A percentile compares a stretch with the other conserved stretches of the same genome.
Conservation (phyloP, 2,113 vertebrate species). For the Thunnus thynnus region DNA sequence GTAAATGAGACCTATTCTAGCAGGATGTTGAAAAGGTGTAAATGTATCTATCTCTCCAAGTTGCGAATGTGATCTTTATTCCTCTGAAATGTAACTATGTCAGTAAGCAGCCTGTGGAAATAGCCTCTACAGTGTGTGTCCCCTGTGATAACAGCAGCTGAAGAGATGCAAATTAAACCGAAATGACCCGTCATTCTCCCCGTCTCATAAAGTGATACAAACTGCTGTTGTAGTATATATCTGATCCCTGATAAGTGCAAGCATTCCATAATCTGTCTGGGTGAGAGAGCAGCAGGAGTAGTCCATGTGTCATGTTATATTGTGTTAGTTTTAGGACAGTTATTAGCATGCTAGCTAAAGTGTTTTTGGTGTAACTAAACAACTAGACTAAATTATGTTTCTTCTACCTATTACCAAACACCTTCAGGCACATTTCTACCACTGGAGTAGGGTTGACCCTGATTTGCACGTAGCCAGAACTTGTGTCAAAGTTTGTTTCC, state of each 20-base stretch:
- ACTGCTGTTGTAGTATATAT: background rate
- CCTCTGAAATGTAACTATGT: conserved; percentile 17
- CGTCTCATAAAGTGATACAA: background rate
- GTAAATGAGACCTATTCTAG: background rate
- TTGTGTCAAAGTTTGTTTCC: too few species aligned
- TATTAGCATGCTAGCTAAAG: too few species aligned
- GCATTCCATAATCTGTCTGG: too few species aligned
- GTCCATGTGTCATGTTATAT: too few species aligned
- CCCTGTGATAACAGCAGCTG: background rate
- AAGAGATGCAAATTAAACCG: background rate
- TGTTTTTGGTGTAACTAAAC: too few species aligned
- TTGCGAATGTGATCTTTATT: background rate
- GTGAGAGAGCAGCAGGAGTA: too few species aligned
- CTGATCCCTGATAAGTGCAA: background rate
- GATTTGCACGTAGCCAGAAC: too few species aligned
- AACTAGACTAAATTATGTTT: too few species aligned
- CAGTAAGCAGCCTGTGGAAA: background rate
- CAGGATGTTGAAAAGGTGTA: conserved; percentile 15
- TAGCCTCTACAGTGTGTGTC: background rate
- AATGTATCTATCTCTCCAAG: background rate
- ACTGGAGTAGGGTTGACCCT: too few species aligned
- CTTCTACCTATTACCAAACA: too few species aligned
- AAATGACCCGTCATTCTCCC: background rate
- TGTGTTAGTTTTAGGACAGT: too few species aligned
- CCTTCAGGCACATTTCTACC: too few species aligned